Base-by-base conservation (phyloP, 2,797 vertebrate genomes). In the Galago senegalensis region DNA sequence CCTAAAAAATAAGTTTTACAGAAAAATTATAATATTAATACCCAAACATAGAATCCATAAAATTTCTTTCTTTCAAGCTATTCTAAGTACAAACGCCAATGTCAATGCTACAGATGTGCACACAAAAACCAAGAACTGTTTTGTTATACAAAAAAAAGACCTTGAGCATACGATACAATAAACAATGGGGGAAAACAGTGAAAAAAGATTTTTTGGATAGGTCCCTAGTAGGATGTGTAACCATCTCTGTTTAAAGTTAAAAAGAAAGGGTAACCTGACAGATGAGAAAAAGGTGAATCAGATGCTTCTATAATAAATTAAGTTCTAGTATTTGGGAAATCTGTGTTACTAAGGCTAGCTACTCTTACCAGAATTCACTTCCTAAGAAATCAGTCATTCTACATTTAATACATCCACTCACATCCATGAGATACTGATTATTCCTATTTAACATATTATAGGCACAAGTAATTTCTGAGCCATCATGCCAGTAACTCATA, bases 341-440 rank as follows among this genome's bases (percentile, higher is more conserved):
- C 23, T 86, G 40, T 87, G 40, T 53, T 96, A 91, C 37, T 53
- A 94, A 79, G 31, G 65, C 40, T 82, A 91, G 58, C 53, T 34
- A 84, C n/a, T 83, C n/a, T 93, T 31, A 87, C 12, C 31, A 91
- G 53, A 93, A 92, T 67, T 77, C 76, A 65, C 46, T 96, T 95
- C 60, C 34, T 79, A 86, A 82, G 83, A 94, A 88, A 93, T 90
- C 67, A 84, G 53, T 60, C 61, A 72, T 40, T 97, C n/a, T 94
- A 14, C 27, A 93, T 53, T 89, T 76, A 90, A 79, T 46, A 65
- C 3, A 92, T 31, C n/a, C 13, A 69, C 37, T 94, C 37, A 81
- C 23, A 95, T 70, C 63, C 13, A 87, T 18, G 3, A 80, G 53
- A 72, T 2, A 82, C 23, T 73, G 17, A 87, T 80, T 80, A 77